A percentile compares a stretch with the other conserved stretches of the same genome.
phyloP scores from a whole-genome alignment of 2,888 invertebrate species.

The Caenorhabditis zanzibari region DNA sequence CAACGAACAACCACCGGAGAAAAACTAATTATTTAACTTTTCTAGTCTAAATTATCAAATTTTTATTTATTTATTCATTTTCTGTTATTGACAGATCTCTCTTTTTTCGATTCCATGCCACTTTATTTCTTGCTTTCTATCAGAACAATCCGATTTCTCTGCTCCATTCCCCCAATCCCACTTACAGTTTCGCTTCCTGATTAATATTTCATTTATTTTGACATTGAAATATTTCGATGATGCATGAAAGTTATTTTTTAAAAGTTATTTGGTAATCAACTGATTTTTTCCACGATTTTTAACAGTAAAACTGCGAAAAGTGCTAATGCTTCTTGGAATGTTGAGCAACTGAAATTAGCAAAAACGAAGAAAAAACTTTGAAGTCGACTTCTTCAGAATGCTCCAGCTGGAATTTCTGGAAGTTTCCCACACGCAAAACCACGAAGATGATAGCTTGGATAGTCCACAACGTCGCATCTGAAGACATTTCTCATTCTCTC shows the following conservation, averaged over 20 bases:
- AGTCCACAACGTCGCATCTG: slow-evolving; percentile 34
- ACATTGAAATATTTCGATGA: background rate
- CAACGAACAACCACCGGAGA: background rate
- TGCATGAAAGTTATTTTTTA: slow-evolving; percentile 3
- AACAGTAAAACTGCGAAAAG: no score
- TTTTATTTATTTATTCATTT: background rate
- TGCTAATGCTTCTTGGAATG: no score
- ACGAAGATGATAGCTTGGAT: background rate
- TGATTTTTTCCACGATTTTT: no score
- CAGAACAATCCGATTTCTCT: background rate
- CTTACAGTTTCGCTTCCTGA: background rate
- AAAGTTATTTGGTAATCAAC: no score
- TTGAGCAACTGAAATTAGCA: no score
- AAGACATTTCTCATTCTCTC: background rate
- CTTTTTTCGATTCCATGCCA: slow-evolving; percentile 12
- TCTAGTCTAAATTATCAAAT: background rate
- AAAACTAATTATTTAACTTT: background rate
- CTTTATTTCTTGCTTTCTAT: slow-evolving; percentile 23
- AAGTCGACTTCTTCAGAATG: background rate
- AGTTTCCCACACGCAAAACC: slow-evolving; percentile 40
- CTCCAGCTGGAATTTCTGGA: slow-evolving; percentile 22
- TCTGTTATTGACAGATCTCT: slow-evolving; percentile 11
- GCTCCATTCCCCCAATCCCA: no score
- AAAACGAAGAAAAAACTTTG: no score
- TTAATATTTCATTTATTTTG: background rate